Evolutionary conservation across 2,113 vertebrate species (phyloP), one percentile per base, ranked within the genome.

Genomic region (Elachura formosa): DNA sequence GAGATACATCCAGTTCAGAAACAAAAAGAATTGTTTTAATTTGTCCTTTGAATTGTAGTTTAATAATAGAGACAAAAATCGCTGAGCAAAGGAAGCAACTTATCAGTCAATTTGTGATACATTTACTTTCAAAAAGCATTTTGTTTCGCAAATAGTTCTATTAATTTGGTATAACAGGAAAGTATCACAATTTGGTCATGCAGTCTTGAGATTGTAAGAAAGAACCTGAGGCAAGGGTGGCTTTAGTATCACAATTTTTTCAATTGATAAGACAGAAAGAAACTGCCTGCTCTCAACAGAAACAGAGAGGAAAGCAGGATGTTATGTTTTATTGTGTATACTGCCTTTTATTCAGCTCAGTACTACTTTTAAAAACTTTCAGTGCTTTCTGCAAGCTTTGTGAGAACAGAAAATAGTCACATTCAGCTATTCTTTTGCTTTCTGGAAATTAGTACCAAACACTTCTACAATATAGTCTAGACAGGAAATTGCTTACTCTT

Each of bases 401-500:
- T 76, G n/a, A 17, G 62, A 76, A 46, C 22, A 85, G 78, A 90
- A 91, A 93, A 94, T 66, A 87, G 58, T 74, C 85, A n/a, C 66
- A 84, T 73, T 64, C 49, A 92, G 58, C 82, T 83, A 87, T 96
- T 91, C 43, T 73, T 97, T 85, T 51, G 36, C 91, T 94, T 68
- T 71, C 36, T 93, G 86, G 90, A 96, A 97, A 96, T 95, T 95
- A 97, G 89, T 95, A 95, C 93, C 91, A 96, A 95, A 81, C 43
- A 90, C 72, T 94, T 93, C 41, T 91, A 88, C 81, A 79, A 29
- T 63, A 56, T 59, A 86, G 85, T 88, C 81, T 90, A 96, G 91
- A 91, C 91, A 94, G 94, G 96, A 97, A 97, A 96, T 97, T 97
- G 88, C 94, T 85, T 69, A 74, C 91, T 96, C 88, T 78, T 94